These are phyloP conservation scores for Andrena chrysosceles DNA, from an alignment of 2,888 invertebrate genomes.

Conservation along the genomic window DNA sequence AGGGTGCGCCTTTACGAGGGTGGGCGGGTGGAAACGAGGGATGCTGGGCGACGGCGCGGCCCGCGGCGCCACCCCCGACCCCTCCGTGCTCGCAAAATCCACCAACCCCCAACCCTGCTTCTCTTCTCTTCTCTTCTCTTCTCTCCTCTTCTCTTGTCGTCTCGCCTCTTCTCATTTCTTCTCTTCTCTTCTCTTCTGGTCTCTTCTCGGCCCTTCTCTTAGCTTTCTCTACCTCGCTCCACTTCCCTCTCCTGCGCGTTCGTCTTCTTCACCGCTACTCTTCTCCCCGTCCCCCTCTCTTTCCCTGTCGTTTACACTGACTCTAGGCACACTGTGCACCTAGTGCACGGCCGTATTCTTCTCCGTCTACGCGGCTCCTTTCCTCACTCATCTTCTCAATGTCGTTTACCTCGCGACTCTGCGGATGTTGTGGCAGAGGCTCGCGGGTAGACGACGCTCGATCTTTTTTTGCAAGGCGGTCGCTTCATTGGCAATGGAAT, in stretches of 20 bases:
- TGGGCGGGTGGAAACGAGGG: constrained; percentile 79
- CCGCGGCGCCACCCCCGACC: constrained; percentile 82
- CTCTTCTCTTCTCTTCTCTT: constrained; percentile 17
- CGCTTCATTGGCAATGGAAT: not conserved
- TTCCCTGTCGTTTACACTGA: constrained; percentile 9
- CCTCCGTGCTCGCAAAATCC: constrained; percentile 68
- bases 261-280: constrained; percentile 15
- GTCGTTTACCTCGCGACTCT: not conserved
- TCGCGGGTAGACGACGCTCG: constrained; percentile 6
- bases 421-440: not conserved
- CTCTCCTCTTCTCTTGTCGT: constrained; percentile 36
- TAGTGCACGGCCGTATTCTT: constrained; percentile 35
- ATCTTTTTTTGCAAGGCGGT: not conserved
- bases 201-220: constrained; percentile 26
- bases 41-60: constrained; percentile 85
- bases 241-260: not conserved
- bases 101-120: constrained; percentile 44
- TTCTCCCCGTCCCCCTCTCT: not conserved
- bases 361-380: constrained; percentile 24
- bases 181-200: constrained; percentile 35
- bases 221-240: constrained; percentile 8
- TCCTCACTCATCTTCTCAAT: not conserved
- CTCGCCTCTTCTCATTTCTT: constrained; percentile 36
- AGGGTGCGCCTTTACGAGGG: constrained; percentile 83
- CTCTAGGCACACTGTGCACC: constrained; percentile 17